Evolutionary conservation across 2,113 vertebrate species (phyloP).

Genomic region (Pitta sordida): DNA sequence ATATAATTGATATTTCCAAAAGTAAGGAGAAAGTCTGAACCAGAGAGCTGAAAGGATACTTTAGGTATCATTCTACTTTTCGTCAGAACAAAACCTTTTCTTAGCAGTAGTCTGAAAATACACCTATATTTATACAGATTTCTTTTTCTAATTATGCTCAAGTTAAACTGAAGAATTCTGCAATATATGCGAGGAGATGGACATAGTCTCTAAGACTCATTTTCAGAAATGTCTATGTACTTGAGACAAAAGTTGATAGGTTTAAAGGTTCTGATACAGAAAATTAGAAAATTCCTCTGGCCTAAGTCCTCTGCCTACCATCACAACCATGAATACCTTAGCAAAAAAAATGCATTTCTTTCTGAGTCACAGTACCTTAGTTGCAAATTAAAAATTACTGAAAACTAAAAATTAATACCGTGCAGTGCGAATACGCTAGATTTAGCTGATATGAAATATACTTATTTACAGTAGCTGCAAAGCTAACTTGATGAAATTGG

Average conservation of each 20-base stretch:
- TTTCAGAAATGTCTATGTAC: neutral
- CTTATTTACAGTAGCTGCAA: neutral
- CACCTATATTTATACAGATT: neutral
- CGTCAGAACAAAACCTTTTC: neutral
- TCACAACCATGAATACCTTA: neutral
- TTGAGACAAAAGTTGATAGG: neutral
- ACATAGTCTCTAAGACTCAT: neutral
- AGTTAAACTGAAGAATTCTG: neutral
- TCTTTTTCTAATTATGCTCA: neutral
- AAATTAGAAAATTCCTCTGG: neutral
- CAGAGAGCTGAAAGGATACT: neutral
- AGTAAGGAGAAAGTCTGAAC: neutral
- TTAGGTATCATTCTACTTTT: neutral
- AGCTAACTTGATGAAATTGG: neutral
- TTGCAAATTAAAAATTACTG: too few relatives aligned
- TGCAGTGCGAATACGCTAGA: neutral
- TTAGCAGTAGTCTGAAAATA: neutral
- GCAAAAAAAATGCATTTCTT: neutral
- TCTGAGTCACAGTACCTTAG: neutral
- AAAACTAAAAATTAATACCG: neutral
- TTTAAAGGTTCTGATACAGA: neutral
- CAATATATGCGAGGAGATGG: neutral
- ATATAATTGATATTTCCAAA: neutral
- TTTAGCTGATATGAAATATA: neutral
- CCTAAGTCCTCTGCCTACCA: neutral